Conservation (phyloP, 2,888 invertebrate genomes). For the Lepas anatifera region DNA sequence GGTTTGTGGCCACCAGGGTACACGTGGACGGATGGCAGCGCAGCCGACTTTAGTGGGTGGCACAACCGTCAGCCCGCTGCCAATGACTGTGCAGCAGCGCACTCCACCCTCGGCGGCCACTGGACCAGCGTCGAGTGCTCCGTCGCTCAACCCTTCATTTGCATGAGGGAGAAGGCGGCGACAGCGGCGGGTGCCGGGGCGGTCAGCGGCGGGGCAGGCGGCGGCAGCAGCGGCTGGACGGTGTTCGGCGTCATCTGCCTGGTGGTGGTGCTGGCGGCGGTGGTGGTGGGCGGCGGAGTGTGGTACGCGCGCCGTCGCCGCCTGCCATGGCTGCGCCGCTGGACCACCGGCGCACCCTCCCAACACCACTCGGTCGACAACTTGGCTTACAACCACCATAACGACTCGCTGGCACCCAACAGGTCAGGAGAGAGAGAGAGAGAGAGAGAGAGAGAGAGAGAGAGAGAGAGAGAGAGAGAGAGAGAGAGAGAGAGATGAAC, state of each 20-base stretch:
- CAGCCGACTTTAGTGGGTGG: not conserved
- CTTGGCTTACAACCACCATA: not conserved
- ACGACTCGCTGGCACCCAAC: not conserved
- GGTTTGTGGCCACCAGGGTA: not conserved
- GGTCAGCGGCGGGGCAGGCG: not conserved
- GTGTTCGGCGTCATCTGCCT: not conserved
- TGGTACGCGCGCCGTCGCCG: not conserved
- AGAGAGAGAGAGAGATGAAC: too few species aligned
- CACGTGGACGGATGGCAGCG: not conserved
- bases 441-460: too few species aligned
- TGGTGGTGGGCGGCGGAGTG: not conserved
- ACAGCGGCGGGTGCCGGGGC: too few species aligned
- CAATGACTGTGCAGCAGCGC: too few species aligned
- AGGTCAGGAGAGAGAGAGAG: too few species aligned
- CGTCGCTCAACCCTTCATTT: not conserved
- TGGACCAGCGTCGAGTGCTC: not conserved
- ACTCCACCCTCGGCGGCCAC: not conserved
- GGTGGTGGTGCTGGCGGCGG: slow-evolving; percentile 7
- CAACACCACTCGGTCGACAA: slow-evolving; percentile 3
- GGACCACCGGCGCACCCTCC: not conserved
- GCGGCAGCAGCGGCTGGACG: not conserved
- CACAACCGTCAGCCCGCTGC: not conserved
- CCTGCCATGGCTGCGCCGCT: not conserved
- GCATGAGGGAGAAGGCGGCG: not conserved
- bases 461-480: too few species aligned